These are phyloP conservation scores for Halictus rubicundus DNA, from an alignment of 1,140 invertebrate species.

Conservation along the genomic window DNA sequence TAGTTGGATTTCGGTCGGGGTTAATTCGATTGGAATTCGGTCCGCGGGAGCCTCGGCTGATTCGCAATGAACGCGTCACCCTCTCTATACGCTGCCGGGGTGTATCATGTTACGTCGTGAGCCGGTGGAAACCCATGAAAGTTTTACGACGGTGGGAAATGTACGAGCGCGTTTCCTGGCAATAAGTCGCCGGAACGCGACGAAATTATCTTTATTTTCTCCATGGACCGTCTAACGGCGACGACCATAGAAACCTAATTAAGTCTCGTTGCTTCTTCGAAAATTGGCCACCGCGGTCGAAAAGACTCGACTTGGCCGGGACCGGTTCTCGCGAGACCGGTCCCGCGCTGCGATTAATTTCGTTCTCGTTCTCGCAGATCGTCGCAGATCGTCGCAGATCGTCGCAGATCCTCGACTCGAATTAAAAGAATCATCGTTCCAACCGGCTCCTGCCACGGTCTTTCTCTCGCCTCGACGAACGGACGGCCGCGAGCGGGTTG, in stretches of 20 bases:
- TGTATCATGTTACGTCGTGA: constrained; percentile 17
- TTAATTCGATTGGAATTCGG: constrained; percentile 35
- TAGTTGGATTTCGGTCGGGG: constrained; percentile 8
- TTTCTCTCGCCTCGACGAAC: background rate
- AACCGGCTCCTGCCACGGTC: background rate
- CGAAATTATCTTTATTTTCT: constrained; percentile 27
- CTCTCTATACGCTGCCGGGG: background rate
- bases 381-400: too few relatives aligned
- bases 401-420: background rate
- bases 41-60: background rate
- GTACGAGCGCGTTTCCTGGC: constrained; percentile 4
- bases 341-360: background rate
- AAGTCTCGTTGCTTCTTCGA: constrained; percentile 19
- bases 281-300: background rate
- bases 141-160: constrained; percentile 13
- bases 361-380: background rate
- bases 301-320: too few relatives aligned
- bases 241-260: constrained; percentile 19
- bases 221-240: background rate
- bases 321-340: background rate
- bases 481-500: background rate
- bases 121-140: background rate
- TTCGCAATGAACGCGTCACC: constrained; percentile 46
- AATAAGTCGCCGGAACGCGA: constrained; percentile 1
- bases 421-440: constrained; percentile 23